Conservation (phyloP, 2,888 invertebrate species). For the Ferrisia virgata region DNA sequence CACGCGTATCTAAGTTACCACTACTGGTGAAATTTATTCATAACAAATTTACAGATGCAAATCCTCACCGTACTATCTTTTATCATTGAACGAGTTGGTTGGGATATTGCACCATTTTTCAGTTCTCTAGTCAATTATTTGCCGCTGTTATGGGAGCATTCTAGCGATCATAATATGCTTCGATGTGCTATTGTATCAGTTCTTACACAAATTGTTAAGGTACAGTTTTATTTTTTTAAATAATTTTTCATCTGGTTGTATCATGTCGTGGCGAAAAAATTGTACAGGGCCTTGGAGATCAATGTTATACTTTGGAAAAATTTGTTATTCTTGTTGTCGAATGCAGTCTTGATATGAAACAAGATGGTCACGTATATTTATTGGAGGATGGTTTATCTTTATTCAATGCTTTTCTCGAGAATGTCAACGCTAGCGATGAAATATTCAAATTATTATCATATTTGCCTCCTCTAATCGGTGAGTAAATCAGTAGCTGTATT, state of each 20-base stretch:
- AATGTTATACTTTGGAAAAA: slow-evolving; percentile 52
- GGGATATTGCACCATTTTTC: slow-evolving; percentile 68
- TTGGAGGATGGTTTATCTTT: slow-evolving; percentile 88
- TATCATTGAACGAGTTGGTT: slow-evolving; percentile 81
- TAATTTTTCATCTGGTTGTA: neutral
- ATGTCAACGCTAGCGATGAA: slow-evolving; percentile 50
- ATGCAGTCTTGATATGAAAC: slow-evolving; percentile 72
- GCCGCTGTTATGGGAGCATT: slow-evolving; percentile 84
- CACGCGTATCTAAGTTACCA: no score
- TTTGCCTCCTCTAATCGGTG: slow-evolving; percentile 70
- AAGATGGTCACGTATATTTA: slow-evolving; percentile 78
- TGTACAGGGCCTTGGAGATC: slow-evolving; percentile 46
- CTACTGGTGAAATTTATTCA: no score
- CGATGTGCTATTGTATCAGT: slow-evolving; percentile 86
- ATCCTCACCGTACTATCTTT: slow-evolving; percentile 85
- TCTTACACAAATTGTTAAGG: slow-evolving; percentile 80
- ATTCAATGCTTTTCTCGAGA: slow-evolving; percentile 63
- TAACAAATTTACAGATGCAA: slow-evolving; percentile 68
- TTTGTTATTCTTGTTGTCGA: slow-evolving; percentile 65
- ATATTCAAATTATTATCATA: slow-evolving; percentile 72
- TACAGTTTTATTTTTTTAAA: slow-evolving; percentile 50
- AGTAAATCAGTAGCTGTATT: slow-evolving; percentile 49
- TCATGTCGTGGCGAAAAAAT: neutral
- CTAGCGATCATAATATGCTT: slow-evolving; percentile 83
- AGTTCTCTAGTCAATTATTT: slow-evolving; percentile 75